Percentiles rank a stretch among this genome's conserved stretches.
Conservation (phyloP, 2,888 invertebrate genomes). For the Meiosimyza platycephala region DNA sequence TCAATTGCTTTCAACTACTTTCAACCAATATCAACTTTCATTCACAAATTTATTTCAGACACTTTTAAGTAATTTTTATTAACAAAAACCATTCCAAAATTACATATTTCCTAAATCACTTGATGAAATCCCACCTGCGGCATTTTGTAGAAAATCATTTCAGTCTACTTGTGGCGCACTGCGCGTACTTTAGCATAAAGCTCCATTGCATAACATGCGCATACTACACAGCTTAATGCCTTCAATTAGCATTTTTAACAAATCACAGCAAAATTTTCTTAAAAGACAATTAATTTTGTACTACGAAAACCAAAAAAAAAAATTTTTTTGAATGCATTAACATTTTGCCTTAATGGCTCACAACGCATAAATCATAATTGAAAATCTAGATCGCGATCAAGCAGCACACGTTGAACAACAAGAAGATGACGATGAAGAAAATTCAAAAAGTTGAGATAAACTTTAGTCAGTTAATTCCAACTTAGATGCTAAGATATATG, state of each 20-base stretch:
- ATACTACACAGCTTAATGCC: conserved; percentile 38
- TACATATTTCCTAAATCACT: too few species aligned
- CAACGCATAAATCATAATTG: conserved; percentile 19
- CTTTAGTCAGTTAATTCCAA: neutral
- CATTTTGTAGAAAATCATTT: too few species aligned
- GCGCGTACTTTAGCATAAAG: conserved; percentile 26
- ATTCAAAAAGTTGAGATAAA: neutral
- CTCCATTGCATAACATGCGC: conserved; percentile 31
- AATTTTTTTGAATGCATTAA: conserved; percentile 8
- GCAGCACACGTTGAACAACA: conserved; percentile 3
- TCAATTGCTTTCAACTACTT: neutral
- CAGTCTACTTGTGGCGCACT: too few species aligned
- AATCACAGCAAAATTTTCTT: neutral
- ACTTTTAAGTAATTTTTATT: neutral
- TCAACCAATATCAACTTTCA: neutral
- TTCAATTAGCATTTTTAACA: neutral
- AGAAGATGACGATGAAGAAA: neutral
- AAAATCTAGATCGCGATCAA: conserved; percentile 2
- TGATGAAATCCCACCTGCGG: too few species aligned
- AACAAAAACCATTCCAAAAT: neutral
- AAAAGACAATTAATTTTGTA: neutral
- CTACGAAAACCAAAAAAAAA: neutral
- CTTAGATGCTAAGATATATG: neutral
- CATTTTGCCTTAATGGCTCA: conserved; percentile 4
- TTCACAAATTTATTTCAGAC: too few species aligned